Percentiles rank a stretch among this genome's conserved stretches.
Conservation (phyloP, 1,140 invertebrate genomes). For the Drosophila bocqueti region DNA sequence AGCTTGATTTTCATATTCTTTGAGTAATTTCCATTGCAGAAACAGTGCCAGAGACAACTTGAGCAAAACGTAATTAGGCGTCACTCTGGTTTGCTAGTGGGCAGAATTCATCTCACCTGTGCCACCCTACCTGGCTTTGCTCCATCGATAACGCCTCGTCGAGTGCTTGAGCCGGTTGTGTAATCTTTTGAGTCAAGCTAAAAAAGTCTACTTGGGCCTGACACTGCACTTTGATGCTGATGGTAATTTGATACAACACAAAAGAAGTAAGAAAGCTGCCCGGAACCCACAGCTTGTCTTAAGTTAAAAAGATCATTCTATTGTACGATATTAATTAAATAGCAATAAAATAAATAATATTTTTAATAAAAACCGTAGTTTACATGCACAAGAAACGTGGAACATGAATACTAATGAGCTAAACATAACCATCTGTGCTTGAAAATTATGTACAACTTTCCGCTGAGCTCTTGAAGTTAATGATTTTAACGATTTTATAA, state of each 20-base stretch:
- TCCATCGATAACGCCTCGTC: constrained; percentile 34
- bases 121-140: constrained; percentile 13
- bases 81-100: constrained; percentile 46
- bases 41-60: constrained; percentile 13
- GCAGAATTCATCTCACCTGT: constrained; percentile 29
- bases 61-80: constrained; percentile 53
- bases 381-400: not conserved
- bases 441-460: not conserved
- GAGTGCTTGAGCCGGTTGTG: constrained; percentile 41
- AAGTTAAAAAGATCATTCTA: not conserved
- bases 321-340: not conserved
- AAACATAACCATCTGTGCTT: not conserved
- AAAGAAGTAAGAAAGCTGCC: not conserved
- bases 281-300: not conserved
- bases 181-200: constrained; percentile 32
- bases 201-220: constrained; percentile 35
- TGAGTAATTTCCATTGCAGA: constrained; percentile 11
- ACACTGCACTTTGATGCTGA: constrained; percentile 40
- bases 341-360: not conserved
- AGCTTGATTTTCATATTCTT: constrained; percentile 44
- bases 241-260: constrained; percentile 19
- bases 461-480: not conserved
- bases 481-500: not conserved
- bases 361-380: not conserved
- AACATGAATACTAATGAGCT: not conserved